Conservation (phyloP, 2,113 vertebrate species). For the Nansenia antarctica region DNA sequence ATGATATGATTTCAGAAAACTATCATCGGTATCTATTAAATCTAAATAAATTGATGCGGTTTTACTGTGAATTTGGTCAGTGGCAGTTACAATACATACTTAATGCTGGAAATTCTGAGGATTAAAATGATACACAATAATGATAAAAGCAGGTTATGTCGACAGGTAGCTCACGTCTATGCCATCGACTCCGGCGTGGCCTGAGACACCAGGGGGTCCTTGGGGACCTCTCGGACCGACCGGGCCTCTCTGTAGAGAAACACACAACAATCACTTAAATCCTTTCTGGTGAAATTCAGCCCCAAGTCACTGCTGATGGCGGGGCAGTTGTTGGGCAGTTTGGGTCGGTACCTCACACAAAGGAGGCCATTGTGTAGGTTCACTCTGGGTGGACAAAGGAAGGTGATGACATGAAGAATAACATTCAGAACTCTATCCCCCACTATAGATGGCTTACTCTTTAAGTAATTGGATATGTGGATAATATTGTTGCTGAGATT, state of each 20-base stretch:
- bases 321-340: too few species aligned
- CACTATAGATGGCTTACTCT: conserved; percentile 19
- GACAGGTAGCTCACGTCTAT: conserved; percentile 87
- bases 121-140: not conserved
- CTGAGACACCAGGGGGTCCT: conserved; percentile 81
- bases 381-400: conserved; percentile 22
- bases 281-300: conserved; percentile 25
- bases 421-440: not conserved
- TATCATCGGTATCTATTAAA: too few species aligned
- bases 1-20: not conserved
- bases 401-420: conserved; percentile 46
- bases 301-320: conserved; percentile 17
- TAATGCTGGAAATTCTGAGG: not conserved
- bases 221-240: conserved; percentile 81
- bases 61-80: too few species aligned
- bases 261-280: conserved; percentile 28
- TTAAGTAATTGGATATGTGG: conserved; percentile 36
- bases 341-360: conserved; percentile 34
- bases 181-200: conserved; percentile 92
- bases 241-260: conserved; percentile 81
- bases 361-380: conserved; percentile 52
- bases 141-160: not conserved
- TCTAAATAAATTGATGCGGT: too few species aligned
- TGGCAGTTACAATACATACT: too few species aligned
- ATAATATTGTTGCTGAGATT: conserved; percentile 15